Percentiles rank a stretch among this genome's conserved stretches.
Evolutionary conservation across 2,888 invertebrate species (phyloP).

Genomic region (Phasia obesa): DNA sequence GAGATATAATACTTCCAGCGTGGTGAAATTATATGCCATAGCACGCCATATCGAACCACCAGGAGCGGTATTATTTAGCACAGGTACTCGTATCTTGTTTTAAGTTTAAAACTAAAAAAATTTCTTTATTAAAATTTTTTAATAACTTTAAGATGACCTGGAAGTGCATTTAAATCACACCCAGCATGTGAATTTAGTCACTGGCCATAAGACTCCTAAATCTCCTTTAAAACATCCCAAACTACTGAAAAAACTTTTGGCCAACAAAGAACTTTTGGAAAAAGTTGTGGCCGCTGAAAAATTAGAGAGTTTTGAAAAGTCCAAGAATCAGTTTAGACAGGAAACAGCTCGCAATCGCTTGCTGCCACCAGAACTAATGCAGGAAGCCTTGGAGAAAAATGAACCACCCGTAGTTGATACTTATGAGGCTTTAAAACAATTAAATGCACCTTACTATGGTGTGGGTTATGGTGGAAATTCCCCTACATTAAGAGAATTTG

Average conservation of each 20-base stretch:
- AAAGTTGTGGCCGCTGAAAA: slow-evolving; percentile 74
- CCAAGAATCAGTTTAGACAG: slow-evolving; percentile 66
- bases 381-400: slow-evolving; percentile 75
- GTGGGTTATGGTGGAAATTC: slow-evolving; percentile 67
- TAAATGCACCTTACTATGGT: slow-evolving; percentile 72
- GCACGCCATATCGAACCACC: slow-evolving; percentile 86
- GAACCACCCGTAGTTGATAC: slow-evolving; percentile 60
- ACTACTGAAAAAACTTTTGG: slow-evolving; percentile 80
- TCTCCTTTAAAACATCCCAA: slow-evolving; percentile 82
- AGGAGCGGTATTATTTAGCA: slow-evolving; percentile 88
- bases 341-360: slow-evolving; percentile 73
- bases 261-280: slow-evolving; percentile 77
- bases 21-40: slow-evolving; percentile 86
- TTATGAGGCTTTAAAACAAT: slow-evolving; percentile 66
- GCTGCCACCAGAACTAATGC: slow-evolving; percentile 71
- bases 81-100: slow-evolving; percentile 82
- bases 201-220: slow-evolving; percentile 72
- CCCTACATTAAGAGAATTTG: slow-evolving; percentile 74
- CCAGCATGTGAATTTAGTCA: slow-evolving; percentile 76
- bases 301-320: slow-evolving; percentile 62
- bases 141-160: slow-evolving; percentile 77
- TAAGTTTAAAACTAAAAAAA: not conserved
- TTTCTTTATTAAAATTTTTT: not conserved
- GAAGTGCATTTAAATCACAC: slow-evolving; percentile 81
- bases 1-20: slow-evolving; percentile 87